Percentiles rank a stretch among this genome's conserved stretches.
phyloP scores from a whole-genome alignment of 2,113 vertebrate genomes.

The Mobula birostris region DNA sequence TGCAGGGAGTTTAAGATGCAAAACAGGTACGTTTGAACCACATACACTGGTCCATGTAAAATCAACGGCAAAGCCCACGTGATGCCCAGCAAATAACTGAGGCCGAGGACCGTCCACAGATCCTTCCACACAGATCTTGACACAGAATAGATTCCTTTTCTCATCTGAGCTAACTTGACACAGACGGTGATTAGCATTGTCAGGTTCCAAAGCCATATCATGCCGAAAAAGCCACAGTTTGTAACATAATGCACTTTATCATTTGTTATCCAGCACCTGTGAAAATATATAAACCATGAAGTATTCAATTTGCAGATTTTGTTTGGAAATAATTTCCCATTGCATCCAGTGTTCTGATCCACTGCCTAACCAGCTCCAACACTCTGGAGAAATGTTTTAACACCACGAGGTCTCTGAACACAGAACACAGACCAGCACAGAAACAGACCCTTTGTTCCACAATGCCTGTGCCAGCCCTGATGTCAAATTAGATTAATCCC shows the following conservation, averaged over 20 bases:
- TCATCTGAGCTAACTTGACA: not conserved
- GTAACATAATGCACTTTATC: not conserved
- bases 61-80: not conserved
- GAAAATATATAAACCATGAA: not conserved
- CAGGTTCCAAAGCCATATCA: not conserved
- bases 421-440: too few species aligned
- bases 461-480: too few species aligned
- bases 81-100: not conserved
- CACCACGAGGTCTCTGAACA: too few species aligned
- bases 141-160: not conserved
- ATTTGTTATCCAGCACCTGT: constrained; percentile 11
- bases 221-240: not conserved
- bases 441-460: too few species aligned
- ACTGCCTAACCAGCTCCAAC: not conserved
- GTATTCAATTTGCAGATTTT: not conserved
- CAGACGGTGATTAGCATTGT: not conserved
- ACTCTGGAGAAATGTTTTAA: not conserved
- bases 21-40: not conserved
- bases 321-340: not conserved
- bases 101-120: not conserved
- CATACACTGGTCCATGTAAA: too few species aligned
- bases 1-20: constrained; percentile 20
- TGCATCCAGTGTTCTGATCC: not conserved
- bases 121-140: not conserved
- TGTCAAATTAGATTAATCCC: too few species aligned